These are phyloP conservation scores for Dunckerocampus dactyliophorus DNA, from an alignment of 2,113 vertebrate species.

Conservation along the genomic window DNA sequence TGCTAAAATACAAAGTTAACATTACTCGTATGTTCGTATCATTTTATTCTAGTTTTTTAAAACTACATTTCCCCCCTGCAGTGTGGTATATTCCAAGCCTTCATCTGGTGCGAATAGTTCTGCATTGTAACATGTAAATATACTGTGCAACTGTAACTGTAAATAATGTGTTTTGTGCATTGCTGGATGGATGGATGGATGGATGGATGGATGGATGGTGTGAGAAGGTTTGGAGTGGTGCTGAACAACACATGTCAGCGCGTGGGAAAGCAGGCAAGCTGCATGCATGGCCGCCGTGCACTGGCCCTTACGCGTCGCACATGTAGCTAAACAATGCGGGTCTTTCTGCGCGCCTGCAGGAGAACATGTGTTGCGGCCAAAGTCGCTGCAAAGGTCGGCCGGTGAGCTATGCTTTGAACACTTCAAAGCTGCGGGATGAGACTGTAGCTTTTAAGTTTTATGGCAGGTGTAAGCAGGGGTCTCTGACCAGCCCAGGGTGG, in stretches of 20 bases:
- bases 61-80: no score
- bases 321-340: slow-evolving; percentile 77
- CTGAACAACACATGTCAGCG: slow-evolving; percentile 69
- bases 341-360: slow-evolving; percentile 78
- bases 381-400: slow-evolving; percentile 87
- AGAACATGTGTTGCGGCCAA: slow-evolving; percentile 81
- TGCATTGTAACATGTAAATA: no score
- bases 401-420: slow-evolving; percentile 84
- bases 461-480: slow-evolving; percentile 91
- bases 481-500: slow-evolving; percentile 86
- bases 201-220: no score
- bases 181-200: no score
- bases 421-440: slow-evolving; percentile 87
- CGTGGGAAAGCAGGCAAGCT: slow-evolving; percentile 64
- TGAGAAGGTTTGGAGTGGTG: slow-evolving; percentile 33
- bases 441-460: slow-evolving; percentile 93
- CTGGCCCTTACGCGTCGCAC: slow-evolving; percentile 71
- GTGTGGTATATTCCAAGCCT: no score
- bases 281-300: slow-evolving; percentile 71
- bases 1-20: no score
- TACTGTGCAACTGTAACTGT: no score
- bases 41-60: no score
- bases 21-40: no score
- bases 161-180: no score
- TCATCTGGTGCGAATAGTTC: no score